phyloP scores from a whole-genome alignment of 1,140 invertebrate genomes.

The Neuroterus valhalla region DNA sequence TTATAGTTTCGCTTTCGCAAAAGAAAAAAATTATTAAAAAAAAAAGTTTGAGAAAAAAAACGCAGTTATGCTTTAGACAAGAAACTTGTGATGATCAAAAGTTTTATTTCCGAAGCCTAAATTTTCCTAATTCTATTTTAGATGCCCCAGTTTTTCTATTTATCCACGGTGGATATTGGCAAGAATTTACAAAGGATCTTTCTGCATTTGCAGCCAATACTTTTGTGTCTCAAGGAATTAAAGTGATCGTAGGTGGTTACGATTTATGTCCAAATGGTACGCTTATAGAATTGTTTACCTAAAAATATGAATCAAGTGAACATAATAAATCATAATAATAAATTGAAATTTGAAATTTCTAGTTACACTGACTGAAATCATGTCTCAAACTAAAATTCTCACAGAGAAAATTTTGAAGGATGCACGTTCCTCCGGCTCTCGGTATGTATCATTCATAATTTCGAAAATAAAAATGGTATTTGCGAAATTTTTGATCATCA shows the following conservation, averaged over 20 bases:
- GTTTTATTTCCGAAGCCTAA: too few species aligned
- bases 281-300: too few species aligned
- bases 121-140: conserved; percentile 60
- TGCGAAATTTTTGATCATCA: too few species aligned
- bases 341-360: conserved; percentile 49
- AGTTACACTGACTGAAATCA: conserved; percentile 79
- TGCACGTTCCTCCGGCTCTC: conserved; percentile 73
- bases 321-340: conserved; percentile 30
- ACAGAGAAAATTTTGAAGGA: conserved; percentile 78
- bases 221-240: conserved; percentile 79
- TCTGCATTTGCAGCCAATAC: conserved; percentile 79
- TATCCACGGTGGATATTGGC: conserved; percentile 91
- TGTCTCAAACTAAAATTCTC: conserved; percentile 79
- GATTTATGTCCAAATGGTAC: conserved; percentile 83
- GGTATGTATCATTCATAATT: conserved; percentile 55
- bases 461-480: too few species aligned
- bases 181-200: conserved; percentile 79
- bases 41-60: too few species aligned
- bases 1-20: too few species aligned
- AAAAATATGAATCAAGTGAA: conserved; percentile 16
- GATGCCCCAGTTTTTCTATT: conserved; percentile 85
- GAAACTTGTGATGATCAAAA: too few species aligned
- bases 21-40: too few species aligned
- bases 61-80: too few species aligned
- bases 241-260: conserved; percentile 84